Evolutionary conservation across 2,888 invertebrate species (phyloP).

Genomic region (Formica aserva): DNA sequence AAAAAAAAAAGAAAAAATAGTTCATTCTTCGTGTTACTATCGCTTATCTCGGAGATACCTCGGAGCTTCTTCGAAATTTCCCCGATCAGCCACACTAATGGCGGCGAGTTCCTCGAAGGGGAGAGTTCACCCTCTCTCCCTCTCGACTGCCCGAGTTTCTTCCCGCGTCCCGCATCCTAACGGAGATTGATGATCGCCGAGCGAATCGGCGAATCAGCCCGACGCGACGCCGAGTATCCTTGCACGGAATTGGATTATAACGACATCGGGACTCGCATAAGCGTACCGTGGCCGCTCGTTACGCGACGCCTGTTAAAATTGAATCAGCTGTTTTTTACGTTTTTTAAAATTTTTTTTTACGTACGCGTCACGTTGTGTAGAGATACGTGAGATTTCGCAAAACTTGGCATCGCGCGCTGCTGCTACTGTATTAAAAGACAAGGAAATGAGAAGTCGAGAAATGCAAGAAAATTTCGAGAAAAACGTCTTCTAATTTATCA

Average conservation of each 20-base stretch:
- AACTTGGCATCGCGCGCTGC: constrained; percentile 21
- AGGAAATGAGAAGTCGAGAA: neutral
- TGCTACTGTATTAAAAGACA: neutral
- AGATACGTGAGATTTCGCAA: constrained; percentile 14
- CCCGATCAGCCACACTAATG: constrained; percentile 20
- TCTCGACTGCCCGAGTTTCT: constrained; percentile 35
- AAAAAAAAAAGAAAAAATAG: neutral
- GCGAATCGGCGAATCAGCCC: constrained; percentile 66
- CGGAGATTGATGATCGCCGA: constrained; percentile 70
- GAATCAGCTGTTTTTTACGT: constrained; percentile 49
- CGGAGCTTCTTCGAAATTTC: neutral
- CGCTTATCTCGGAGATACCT: neutral
- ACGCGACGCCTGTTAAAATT: constrained; percentile 58
- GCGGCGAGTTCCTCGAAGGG: constrained; percentile 10
- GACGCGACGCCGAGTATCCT: constrained; percentile 47
- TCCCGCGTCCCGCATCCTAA: constrained; percentile 50
- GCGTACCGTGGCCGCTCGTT: constrained; percentile 44
- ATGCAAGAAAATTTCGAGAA: neutral
- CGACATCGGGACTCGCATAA: constrained; percentile 57
- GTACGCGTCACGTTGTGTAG: neutral
- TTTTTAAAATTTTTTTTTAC: constrained; percentile 16
- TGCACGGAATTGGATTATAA: constrained; percentile 68
- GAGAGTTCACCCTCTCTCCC: neutral
- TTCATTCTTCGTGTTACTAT: neutral
- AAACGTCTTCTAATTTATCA: neutral